Base-by-base conservation (phyloP, 2,113 vertebrate species). In the Psephotus haematonotus region DNA sequence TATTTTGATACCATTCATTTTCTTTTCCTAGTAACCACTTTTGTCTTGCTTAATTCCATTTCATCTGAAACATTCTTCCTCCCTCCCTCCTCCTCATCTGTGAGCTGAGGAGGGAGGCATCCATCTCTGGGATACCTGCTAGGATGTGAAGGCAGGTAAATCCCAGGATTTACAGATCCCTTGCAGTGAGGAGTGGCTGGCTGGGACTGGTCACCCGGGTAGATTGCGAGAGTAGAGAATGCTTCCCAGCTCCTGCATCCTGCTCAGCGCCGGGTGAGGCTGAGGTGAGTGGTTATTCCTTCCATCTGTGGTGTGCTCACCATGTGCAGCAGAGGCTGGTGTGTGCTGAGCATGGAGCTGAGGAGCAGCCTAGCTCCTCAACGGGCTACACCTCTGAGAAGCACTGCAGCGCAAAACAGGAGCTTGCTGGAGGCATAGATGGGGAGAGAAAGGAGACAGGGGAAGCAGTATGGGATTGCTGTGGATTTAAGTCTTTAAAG, bases 191-290 rank as follows among this genome's bases (percentile, higher is more conserved):
- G 50, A 60, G 39, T 10, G 19, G 11, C 65, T 49, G 71, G 9
- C 52, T 41, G 18, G 57, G 17, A 10, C 57, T 65, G 59, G 17
- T 19, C 1, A 0, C 39, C 16, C 18, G 31, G 41, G 59, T n/a
- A 10, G 11, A 35, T 14, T 37, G 59, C 41, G 46, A 37, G 57
- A 47, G n/a, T 5, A 2, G 44, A 10, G 10, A 44, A 13, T 17
- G 31, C 31, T 71, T n/a, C 50, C 44, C 6, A 2, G 63, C 27
- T 46, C 39, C 55, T 16, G n/a, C 68, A 28, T 46, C 84, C 57
- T 1, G 0, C 18, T 59, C 1, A 0, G 47, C 31, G 27, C 39
- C 18, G 1, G 25, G 10, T 20, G n/a, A 52, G 19, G 27, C 63
- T 46, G 49, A 70, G 44, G 39, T 62, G 55, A 13, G 53, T 25